These are phyloP conservation scores for Episyrphus balteatus DNA, from an alignment of 1,140 invertebrate species.

Conservation along the genomic window DNA sequence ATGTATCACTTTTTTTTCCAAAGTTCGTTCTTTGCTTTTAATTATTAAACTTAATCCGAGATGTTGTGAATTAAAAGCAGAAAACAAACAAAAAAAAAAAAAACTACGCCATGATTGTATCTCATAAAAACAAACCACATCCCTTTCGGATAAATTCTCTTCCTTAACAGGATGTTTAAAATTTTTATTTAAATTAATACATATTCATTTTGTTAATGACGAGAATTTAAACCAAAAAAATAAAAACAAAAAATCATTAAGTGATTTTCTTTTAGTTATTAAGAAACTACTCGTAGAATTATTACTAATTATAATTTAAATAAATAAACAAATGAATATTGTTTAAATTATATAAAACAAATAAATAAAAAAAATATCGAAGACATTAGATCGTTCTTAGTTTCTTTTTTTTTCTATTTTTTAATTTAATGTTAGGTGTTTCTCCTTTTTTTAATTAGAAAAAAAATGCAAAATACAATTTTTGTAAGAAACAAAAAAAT, in stretches of 20 bases:
- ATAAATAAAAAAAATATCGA: neutral
- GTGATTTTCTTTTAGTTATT: neutral
- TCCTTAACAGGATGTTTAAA: neutral
- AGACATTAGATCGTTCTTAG: neutral
- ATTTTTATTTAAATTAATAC: neutral
- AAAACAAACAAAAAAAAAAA: neutral
- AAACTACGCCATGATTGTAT: neutral
- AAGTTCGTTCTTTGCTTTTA: too few species aligned
- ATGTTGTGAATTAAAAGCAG: neutral
- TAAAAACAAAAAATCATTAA: neutral
- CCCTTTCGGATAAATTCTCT: neutral
- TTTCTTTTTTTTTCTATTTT: too few species aligned
- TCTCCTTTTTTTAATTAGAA: too few species aligned
- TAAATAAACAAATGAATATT: neutral
- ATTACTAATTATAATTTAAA: neutral
- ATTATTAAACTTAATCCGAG: neutral
- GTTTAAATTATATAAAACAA: neutral
- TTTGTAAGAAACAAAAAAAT: too few species aligned
- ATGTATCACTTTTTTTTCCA: neutral
- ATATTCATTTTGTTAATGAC: too few species aligned
- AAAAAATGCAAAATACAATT: too few species aligned
- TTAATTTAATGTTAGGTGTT: too few species aligned
- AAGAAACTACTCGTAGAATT: neutral
- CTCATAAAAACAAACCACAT: too few species aligned
- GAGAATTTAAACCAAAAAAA: neutral